Base-by-base conservation (phyloP, 2,113 vertebrate species). In the Alaudala cheleensis region DNA sequence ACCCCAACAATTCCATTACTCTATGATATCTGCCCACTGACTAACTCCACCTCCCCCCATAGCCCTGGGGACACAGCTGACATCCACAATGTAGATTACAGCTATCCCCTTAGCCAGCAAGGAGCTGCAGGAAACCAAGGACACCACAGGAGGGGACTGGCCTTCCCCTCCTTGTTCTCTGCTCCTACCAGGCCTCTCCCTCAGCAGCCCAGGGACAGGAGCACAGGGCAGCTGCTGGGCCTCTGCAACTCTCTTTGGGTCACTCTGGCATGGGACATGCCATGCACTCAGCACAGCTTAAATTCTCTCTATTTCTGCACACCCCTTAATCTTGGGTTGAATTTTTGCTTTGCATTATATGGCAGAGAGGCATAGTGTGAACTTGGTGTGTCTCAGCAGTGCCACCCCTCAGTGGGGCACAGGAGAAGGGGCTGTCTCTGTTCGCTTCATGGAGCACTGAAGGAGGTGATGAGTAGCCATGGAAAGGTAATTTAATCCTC, bases 221-320 rank as follows among this genome's bases (percentile, higher is more conserved):
- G 33, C 66, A 50, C 3, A 1, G 54, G 25, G 49, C 33, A 17
- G 53, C 47, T 90, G 24, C 67, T 44, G 77, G n/a, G 15, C 44
- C 40, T 69, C 71, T 66, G 71, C 56, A 86, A 56, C 31, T 54
- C 28, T 26, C 23, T 53, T n/a, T n/a, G 33, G 60, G 22, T 40
- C 85, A 14, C 2, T 56, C 58, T 54, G 31, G 31, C 0, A 0
- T 29, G 22, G 53, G 57, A 62, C 17, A 26, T 0, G 0, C n/a
- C 9, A 3, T 37, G 28, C 39, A 28, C n/a, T 49, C 89, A 49
- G 72, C 57, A 51, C n/a, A 61, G 45, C 21, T 81, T 51, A 79
- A 74, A 60, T 91, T 73, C 28, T 65, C 42, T 78, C 65, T 7
- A 1, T 56, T 85, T 84, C 73, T 76, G 26, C 44, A 21, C 34